These are phyloP conservation scores for Syngnathus acus DNA, from an alignment of 2,797 vertebrate genomes.

Conservation along the genomic window DNA sequence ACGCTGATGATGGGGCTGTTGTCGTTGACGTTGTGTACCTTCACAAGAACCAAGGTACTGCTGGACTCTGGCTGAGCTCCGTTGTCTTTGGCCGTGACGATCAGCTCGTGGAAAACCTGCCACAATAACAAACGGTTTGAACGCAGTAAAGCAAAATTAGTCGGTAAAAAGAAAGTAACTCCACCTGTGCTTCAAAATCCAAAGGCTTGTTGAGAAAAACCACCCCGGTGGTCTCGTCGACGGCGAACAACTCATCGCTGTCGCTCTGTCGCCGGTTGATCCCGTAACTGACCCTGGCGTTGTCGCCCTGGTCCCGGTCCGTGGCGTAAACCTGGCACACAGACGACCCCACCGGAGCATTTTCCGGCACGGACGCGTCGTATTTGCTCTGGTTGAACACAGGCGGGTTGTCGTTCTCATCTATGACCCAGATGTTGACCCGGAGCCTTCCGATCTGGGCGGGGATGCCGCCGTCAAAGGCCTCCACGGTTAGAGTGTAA, in stretches of 20 bases:
- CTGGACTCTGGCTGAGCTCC: constrained; percentile 79
- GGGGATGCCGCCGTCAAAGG: constrained; percentile 83
- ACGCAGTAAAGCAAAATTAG: too few species aligned
- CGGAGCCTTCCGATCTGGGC: constrained; percentile 67
- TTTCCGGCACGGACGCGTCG: constrained; percentile 71
- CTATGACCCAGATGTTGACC: constrained; percentile 74
- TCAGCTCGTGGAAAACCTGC: constrained; percentile 74
- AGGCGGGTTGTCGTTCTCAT: constrained; percentile 90
- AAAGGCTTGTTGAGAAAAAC: constrained; percentile 75
- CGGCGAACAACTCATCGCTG: constrained; percentile 64
- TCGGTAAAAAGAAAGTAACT: too few species aligned
- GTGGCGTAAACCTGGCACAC: constrained; percentile 79
- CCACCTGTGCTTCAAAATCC: constrained; percentile 72
- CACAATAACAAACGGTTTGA: neutral
- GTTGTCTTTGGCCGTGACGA: constrained; percentile 78
- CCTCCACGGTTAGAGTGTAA: constrained; percentile 77
- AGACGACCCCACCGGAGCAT: constrained; percentile 57
- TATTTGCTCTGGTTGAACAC: constrained; percentile 79
- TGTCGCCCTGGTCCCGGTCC: constrained; percentile 77
- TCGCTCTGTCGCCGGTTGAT: constrained; percentile 74
- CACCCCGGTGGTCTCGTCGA: constrained; percentile 74
- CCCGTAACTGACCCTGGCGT: constrained; percentile 75
- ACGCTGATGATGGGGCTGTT: constrained; percentile 78
- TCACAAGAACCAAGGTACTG: constrained; percentile 74
- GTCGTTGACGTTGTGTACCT: constrained; percentile 84